phyloP scores from a whole-genome alignment of 1,140 invertebrate species.

The Atta cephalotes region DNA sequence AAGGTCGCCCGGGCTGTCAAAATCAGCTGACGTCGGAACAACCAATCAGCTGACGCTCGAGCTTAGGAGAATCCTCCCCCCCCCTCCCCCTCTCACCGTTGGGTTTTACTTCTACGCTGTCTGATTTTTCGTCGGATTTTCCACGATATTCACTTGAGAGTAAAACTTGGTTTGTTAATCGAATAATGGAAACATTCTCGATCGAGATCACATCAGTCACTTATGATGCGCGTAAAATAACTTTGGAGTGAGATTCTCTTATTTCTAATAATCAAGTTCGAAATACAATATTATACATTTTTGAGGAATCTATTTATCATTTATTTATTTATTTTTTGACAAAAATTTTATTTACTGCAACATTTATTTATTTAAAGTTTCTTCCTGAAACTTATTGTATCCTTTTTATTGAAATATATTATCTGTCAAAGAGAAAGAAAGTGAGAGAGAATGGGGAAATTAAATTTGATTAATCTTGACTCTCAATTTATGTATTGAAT shows the following conservation, averaged over 20 bases:
- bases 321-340: neutral
- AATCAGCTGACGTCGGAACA: constrained; percentile 76
- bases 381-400: neutral
- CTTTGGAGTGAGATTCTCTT: neutral
- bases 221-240: neutral
- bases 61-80: constrained; percentile 40
- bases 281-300: neutral
- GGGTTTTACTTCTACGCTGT: neutral
- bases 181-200: neutral
- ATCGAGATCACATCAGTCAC: neutral
- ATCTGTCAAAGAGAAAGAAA: neutral
- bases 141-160: neutral
- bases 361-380: constrained; percentile 15
- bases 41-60: constrained; percentile 74
- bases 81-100: too few relatives aligned
- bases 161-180: neutral
- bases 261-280: neutral
- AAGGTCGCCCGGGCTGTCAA: constrained; percentile 78
- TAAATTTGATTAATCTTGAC: neutral
- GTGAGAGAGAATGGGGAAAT: too few relatives aligned
- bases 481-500: neutral
- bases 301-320: neutral
- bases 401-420: neutral
- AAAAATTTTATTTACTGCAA: neutral
- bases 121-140: constrained; percentile 8